Base-by-base conservation (phyloP, 2,888 invertebrate species). In the Opisthograptis luteolata region DNA sequence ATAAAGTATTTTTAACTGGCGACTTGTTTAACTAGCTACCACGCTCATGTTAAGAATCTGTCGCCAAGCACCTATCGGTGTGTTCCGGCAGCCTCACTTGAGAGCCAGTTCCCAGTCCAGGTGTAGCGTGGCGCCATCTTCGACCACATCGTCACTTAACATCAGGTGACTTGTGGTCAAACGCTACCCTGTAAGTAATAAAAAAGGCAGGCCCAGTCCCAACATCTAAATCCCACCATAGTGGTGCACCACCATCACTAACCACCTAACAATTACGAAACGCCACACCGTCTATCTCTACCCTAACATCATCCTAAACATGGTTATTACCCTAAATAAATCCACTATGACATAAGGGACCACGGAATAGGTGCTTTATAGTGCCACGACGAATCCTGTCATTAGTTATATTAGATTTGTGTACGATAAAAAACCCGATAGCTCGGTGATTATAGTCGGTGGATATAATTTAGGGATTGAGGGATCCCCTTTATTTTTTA, bases 321-420 rank as follows among this genome's bases (percentile, higher is more conserved):
- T 66, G 59, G 61, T 67, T 41, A 70, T 68, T 70, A 67, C n/a
- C 44, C 25, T 19, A 57, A 49, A 76, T 73, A 71, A 76, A 73
- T 68, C 67, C 61, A 58, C 55, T 70, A 70, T 73, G 77, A 71
- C 79, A 78, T 58, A 68, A 66, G 66, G 68, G 70, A 66, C 64
- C 58, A 22, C 28, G 66, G 76, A 78, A 80, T 77, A 81, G 81
- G 68, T 68, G 72, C 76, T 75, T 73, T 73, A 70, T 62, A 68
- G 68, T 58, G 66, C 71, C 58, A 70, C 68, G 66, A 64, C 77
- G 70, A 74, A 79, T 79, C 73, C 85, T 70, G 68, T 84, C 84
- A 84, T 86, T 86, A 85, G 78, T 73, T 73, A 72, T 81, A 83
- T 84, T 83, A 84, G 86, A 85, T 86, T 80, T 83, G 84, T 82